Base-by-base conservation (phyloP, 2,113 vertebrate genomes). In the Penelope pileata region DNA sequence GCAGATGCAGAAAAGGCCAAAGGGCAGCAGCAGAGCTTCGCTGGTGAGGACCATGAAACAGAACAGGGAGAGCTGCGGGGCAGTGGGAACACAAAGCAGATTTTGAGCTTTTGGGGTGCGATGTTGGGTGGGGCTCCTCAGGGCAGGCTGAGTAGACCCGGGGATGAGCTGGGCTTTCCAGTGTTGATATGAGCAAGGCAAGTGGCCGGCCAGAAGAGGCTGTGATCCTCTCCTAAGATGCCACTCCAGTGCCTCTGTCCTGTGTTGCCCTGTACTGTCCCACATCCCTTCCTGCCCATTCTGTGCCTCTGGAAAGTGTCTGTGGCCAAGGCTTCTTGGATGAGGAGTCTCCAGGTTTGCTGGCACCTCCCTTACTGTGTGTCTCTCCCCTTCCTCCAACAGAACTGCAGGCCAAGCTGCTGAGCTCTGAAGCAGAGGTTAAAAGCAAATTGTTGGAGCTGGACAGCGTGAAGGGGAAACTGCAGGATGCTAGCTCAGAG, bases 321-420 rank as follows among this genome's bases (percentile, higher is more conserved):
- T 10, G 1, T 1, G 7, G 74, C 51, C 38, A 36, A 67, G 15
- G 38, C 73, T 77, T 42, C 59, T 88, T 77, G 23, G 29, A 3
- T 50, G 36, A 1, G 38, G 64, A 75, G 56, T 64, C 51, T 75
- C 32, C 24, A 47, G 5, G 63, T 91, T 6, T 67, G 12, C 74
- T 86, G 83, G 56, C n/a, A 10, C 2, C 10, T 92, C 4, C 26
- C 32, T 59, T 51, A 64, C 7, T 1, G 2, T 36, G 12, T 84
- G 91, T 84, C 51, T 72, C 48, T 58, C 29, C 51, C n/a, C 53
- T 81, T 40, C 24, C 47, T 77, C 60, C 7, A 9, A 86, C 95
- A 99, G 99, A 99, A 59, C 96, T 98, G 78, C 98, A 98, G 84
- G 92, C 96, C 34, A 98, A 97, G 60, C 69, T 99, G 58, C 97